A percentile compares a stretch with the other conserved stretches of the same genome.
phyloP scores from a whole-genome alignment of 2,113 vertebrate genomes.

The Capreolus pygargus region DNA sequence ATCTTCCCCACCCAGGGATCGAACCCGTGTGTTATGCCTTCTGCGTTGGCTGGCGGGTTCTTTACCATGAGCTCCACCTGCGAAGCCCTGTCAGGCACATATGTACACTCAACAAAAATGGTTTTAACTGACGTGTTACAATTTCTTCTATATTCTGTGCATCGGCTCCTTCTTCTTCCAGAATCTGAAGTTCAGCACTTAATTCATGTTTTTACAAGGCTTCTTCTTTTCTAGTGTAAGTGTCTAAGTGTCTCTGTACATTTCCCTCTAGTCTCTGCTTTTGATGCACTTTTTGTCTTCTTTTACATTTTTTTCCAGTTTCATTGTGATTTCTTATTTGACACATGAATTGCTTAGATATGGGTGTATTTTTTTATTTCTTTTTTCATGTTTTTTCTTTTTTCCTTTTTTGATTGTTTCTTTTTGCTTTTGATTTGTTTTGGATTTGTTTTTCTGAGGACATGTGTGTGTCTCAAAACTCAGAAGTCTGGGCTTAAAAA shows the following conservation, averaged over 20 bases:
- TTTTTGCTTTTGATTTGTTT: not conserved
- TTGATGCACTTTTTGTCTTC: not conserved
- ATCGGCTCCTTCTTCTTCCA: not conserved
- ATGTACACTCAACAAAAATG: not conserved
- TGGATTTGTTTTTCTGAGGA: not conserved
- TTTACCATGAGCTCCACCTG: not conserved
- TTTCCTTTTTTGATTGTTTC: not conserved
- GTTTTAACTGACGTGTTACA: accelerated
- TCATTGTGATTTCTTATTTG: not conserved
- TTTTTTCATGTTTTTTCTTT: not conserved
- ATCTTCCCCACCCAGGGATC: not conserved
- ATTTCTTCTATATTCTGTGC: not conserved
- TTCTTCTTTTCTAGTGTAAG: not conserved
- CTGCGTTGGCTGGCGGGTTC: not conserved
- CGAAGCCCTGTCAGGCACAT: not conserved
- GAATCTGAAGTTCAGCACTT: not conserved
- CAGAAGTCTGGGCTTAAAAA: not conserved
- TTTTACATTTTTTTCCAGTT: not conserved
- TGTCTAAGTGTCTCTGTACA: accelerated
- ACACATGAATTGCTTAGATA: not conserved
- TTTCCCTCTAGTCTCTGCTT: not conserved
- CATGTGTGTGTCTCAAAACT: not conserved
- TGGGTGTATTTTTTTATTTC: not conserved
- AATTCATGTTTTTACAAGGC: accelerated
- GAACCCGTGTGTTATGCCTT: accelerated